Percentiles rank a stretch among this genome's conserved stretches.
These are phyloP conservation scores for Ricordea florida DNA, from an alignment of 92 coral and sea anemone species.

Conservation along the genomic window DNA sequence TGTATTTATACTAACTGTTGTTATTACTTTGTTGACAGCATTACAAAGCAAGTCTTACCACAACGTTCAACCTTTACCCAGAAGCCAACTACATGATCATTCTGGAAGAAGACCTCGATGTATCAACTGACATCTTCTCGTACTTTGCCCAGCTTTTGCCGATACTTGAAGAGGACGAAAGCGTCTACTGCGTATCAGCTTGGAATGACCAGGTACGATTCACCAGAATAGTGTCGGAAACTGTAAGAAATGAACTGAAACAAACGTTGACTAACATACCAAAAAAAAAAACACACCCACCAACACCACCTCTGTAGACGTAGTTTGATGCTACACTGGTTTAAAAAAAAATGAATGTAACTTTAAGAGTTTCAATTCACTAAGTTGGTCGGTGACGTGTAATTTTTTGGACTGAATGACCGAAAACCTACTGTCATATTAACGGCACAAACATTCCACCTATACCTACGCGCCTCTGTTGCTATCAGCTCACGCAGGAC, in stretches of 20 bases:
- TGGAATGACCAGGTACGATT: slow-evolving; percentile 95
- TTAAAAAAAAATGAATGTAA: background rate
- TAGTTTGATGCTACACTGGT: background rate
- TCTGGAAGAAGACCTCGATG: slow-evolving; percentile 91
- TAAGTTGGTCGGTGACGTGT: too few relatives aligned
- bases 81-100: slow-evolving; percentile 86
- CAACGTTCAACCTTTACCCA: slow-evolving; percentile 93
- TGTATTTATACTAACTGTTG: background rate
- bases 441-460: too few relatives aligned
- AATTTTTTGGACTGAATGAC: too few relatives aligned
- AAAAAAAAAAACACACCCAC: background rate
- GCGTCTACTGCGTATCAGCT: slow-evolving; percentile 94
- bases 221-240: background rate
- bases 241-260: too few relatives aligned
- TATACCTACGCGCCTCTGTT: too few relatives aligned
- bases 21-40: slow-evolving; percentile 58
- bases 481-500: too few relatives aligned
- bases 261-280: too few relatives aligned
- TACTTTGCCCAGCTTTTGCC: slow-evolving; percentile 92
- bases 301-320: background rate
- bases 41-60: slow-evolving; percentile 95
- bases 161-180: slow-evolving; percentile 81
- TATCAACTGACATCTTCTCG: slow-evolving; percentile 91
- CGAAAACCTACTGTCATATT: too few relatives aligned
- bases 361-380: too few relatives aligned